Conservation (phyloP, 2,113 vertebrate genomes). For the Cebus imitator region DNA sequence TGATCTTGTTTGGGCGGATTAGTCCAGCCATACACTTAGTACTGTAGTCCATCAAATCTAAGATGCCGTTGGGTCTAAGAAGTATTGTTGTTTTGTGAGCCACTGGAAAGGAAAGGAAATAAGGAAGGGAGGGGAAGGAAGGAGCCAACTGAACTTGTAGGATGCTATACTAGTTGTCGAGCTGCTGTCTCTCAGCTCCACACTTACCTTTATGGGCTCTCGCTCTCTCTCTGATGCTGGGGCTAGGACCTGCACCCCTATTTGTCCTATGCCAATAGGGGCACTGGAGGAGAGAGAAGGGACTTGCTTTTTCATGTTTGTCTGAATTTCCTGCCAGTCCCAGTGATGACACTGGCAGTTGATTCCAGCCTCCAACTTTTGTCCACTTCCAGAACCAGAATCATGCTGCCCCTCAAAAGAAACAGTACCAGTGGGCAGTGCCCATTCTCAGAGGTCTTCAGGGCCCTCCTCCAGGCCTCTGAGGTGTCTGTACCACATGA, state of each 20-base stretch:
- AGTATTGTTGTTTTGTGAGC: background rate
- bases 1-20: background rate
- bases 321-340: background rate
- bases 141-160: background rate
- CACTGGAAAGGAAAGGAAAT: no score
- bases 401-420: background rate
- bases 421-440: no score
- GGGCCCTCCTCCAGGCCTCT: no score
- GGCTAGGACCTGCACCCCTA: background rate
- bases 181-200: background rate
- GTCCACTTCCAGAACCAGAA: background rate
- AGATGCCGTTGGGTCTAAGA: background rate
- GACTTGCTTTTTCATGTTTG: background rate
- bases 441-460: background rate
- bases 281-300: background rate
- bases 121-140: no score
- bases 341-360: background rate
- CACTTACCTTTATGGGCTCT: no score
- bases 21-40: background rate
- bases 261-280: background rate
- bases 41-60: background rate
- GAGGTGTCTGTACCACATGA: no score
- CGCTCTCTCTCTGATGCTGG: background rate
- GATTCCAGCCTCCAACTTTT: background rate
- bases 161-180: background rate